These are phyloP conservation scores for Listronotus bonariensis DNA, from an alignment of 1,140 invertebrate genomes.

Conservation along the genomic window DNA sequence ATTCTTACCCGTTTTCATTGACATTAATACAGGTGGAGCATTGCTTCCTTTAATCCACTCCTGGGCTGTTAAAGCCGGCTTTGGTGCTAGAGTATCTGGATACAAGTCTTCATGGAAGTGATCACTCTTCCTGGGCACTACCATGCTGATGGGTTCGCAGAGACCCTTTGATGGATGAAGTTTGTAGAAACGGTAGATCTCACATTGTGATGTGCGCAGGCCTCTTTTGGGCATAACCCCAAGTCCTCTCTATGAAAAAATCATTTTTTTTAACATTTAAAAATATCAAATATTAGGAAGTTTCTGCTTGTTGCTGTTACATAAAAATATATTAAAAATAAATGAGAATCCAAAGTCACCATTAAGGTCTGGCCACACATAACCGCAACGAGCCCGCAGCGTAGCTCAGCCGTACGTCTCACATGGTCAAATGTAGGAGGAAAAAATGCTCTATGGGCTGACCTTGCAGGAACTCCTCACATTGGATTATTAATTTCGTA, in stretches of 20 bases:
- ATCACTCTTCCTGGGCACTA: conserved; percentile 80
- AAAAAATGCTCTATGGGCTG: no score
- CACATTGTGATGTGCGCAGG: conserved; percentile 78
- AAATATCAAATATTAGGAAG: no score
- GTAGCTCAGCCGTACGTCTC: no score
- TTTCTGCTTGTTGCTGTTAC: no score
- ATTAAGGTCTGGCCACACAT: no score
- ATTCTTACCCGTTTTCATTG: conserved; percentile 74
- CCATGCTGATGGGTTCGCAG: conserved; percentile 93
- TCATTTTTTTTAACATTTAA: no score
- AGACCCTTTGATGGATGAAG: conserved; percentile 84
- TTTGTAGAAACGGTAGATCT: conserved; percentile 92
- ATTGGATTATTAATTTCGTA: no score
- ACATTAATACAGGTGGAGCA: conserved; percentile 79
- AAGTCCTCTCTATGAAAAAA: conserved; percentile 73
- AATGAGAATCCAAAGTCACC: no score
- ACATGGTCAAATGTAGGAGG: no score
- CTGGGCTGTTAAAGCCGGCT: conserved; percentile 79
- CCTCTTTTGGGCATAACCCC: conserved; percentile 94
- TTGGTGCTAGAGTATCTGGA: conserved; percentile 85
- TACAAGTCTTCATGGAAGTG: conserved; percentile 85
- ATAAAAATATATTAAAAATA: no score
- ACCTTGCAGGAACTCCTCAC: no score
- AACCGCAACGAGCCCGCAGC: no score
- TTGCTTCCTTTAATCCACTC: conserved; percentile 90